Percentiles rank a stretch among this genome's conserved stretches.
phyloP scores from a whole-genome alignment of 2,797 vertebrate species.

The Dromococcyx pavoninus region DNA sequence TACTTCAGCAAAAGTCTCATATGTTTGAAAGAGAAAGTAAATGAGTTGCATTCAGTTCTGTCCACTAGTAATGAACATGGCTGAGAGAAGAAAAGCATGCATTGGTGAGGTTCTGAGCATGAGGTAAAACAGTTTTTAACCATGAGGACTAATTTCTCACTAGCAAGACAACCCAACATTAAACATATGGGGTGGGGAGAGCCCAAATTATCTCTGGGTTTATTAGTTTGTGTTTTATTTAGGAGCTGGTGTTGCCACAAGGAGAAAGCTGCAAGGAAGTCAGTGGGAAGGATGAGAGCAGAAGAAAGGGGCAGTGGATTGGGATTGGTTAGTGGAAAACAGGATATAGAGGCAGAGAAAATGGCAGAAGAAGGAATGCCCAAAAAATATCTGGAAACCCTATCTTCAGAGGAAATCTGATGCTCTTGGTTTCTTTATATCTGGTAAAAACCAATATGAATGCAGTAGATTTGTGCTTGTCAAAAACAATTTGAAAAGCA shows the following conservation, averaged over 20 bases:
- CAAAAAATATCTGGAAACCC: not conserved
- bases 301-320: not conserved
- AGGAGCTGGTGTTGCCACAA: not conserved
- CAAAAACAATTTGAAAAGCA: not conserved
- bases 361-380: not conserved
- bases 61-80: not conserved
- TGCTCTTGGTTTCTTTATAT: not conserved
- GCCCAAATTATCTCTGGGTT: not conserved
- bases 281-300: not conserved
- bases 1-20: not conserved
- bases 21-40: not conserved
- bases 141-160: accelerated
- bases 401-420: not conserved
- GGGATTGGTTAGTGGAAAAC: not conserved
- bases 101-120: not conserved
- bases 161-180: not conserved
- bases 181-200: not conserved
- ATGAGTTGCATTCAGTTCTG: not conserved
- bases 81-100: not conserved
- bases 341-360: not conserved
- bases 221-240: not conserved
- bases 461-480: not conserved
- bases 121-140: not conserved
- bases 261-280: not conserved
- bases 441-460: not conserved